These are phyloP conservation scores for Rhamnusium bicolor DNA, from an alignment of 2,888 invertebrate genomes.

Conservation along the genomic window DNA sequence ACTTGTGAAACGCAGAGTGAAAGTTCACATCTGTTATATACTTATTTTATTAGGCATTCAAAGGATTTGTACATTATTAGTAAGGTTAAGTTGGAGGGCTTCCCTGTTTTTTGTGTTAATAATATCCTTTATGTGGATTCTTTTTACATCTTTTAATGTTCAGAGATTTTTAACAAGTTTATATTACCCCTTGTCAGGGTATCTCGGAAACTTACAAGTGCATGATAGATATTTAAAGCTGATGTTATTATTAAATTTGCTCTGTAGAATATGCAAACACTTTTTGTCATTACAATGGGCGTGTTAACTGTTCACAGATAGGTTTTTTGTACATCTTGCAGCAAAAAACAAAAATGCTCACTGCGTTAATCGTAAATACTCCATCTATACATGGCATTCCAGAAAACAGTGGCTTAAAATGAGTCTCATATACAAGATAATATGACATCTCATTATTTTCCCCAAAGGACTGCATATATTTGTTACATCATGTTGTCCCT, in stretches of 20 bases:
- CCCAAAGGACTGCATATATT: no score
- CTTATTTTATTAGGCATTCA: background rate
- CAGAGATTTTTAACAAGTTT: background rate
- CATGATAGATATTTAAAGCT: background rate
- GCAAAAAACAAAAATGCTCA: no score
- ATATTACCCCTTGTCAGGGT: background rate
- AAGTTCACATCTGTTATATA: conserved; percentile 15
- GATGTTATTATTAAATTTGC: background rate
- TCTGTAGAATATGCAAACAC: no score
- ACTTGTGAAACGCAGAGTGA: conserved; percentile 16
- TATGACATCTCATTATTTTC: no score
- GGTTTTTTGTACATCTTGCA: no score
- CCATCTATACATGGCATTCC: no score
- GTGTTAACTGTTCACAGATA: no score
- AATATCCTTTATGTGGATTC: background rate
- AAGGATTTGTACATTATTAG: conserved; percentile 9
- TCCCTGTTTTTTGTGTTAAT: background rate
- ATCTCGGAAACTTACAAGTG: background rate
- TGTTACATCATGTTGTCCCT: no score
- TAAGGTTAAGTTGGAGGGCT: background rate
- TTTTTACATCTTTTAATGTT: background rate
- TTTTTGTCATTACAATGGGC: no score
- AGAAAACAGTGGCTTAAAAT: no score
- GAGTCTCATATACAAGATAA: no score
- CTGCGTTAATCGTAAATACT: no score